Evolutionary conservation across 2,797 vertebrate genomes (phyloP), one percentile per base, ranked within the genome.

Genomic region (Loriculus beryllinus): DNA sequence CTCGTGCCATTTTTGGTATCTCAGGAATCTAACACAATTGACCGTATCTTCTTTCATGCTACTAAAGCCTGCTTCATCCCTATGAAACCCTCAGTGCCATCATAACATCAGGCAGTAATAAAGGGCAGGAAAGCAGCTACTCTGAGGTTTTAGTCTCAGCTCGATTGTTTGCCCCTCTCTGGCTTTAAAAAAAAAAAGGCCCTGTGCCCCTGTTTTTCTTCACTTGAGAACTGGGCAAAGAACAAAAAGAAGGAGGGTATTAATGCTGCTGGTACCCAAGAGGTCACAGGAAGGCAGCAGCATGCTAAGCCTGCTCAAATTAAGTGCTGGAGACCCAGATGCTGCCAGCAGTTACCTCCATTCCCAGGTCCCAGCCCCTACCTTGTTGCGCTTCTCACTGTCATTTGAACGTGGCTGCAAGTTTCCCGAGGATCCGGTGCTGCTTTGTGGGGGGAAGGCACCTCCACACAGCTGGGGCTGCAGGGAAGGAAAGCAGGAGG

Each of bases 311-410:
- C 82, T 14, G 7, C 49, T 72, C 42, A 33, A 28, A 19, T 29
- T 9, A 65, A 63, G 51, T n/a, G 25, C 31, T 77, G 40, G 39
- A 77, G 67, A 72, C 29, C 29, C 14, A 35, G 19, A 14, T 57
- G 39, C 49, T 91, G 60, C 54, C n/a, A 6, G 2, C 23, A 29
- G 54, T 21, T 60, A 57, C n/a, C 8, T 65, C 47, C 14, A 7
- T 51, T 67, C 54, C 76, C 64, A 88, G 57, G 37, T 39, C 22
- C 29, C 37, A 22, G 43, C 19, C 22, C 88, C 37, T 97, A 97
- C 97, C 96, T 97, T 96, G 35, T 84, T 81, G 39, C 1, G 40
- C 64, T 96, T 97, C 49, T 90, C 92, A 60, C 51, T 95, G 91
- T 82, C 80, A 59, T 69, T 93, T 12, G 56, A n/a, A 43, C 14